Percentiles rank a stretch among this genome's conserved stretches.
phyloP scores from a whole-genome alignment of 2,888 invertebrate genomes.

The Agriopis leucophaearia region DNA sequence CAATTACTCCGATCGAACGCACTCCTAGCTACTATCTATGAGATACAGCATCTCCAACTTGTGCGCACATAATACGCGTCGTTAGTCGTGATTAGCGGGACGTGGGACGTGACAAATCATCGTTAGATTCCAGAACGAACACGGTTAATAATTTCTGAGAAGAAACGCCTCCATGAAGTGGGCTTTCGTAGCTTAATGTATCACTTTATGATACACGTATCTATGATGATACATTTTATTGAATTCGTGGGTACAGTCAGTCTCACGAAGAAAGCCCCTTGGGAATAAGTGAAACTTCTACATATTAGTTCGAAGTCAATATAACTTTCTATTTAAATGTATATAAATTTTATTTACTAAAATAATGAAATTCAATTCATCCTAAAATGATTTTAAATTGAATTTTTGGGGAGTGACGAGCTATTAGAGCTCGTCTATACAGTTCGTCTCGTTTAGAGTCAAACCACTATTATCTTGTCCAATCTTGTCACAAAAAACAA shows the following conservation, averaged over 20 bases:
- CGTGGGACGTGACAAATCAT: constrained; percentile 43
- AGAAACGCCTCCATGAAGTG: constrained; percentile 1
- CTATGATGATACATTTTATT: not conserved
- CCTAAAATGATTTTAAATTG: not conserved
- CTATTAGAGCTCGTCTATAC: too few species aligned
- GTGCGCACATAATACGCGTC: constrained; percentile 35
- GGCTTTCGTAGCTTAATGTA: not conserved
- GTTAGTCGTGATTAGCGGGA: constrained; percentile 46
- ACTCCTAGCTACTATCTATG: constrained; percentile 8
- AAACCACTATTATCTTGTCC: too few species aligned
- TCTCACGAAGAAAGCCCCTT: not conserved
- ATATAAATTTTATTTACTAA: not conserved
- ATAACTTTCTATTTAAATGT: too few species aligned
- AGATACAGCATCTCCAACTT: constrained; percentile 20
- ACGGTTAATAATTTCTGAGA: constrained; percentile 29
- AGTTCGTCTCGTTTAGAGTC: too few species aligned
- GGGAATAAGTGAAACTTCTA: too few species aligned
- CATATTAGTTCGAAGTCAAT: too few species aligned
- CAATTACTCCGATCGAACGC: constrained; percentile 39
- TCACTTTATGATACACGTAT: constrained; percentile 3
- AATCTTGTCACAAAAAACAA: too few species aligned
- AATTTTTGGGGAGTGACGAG: not conserved
- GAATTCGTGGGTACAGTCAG: not conserved
- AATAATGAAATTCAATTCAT: not conserved
- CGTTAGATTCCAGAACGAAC: constrained; percentile 36